Evolutionary conservation across 2,888 invertebrate species (phyloP), one percentile per base, ranked within the genome.

Genomic region (Papilio demoleus): DNA sequence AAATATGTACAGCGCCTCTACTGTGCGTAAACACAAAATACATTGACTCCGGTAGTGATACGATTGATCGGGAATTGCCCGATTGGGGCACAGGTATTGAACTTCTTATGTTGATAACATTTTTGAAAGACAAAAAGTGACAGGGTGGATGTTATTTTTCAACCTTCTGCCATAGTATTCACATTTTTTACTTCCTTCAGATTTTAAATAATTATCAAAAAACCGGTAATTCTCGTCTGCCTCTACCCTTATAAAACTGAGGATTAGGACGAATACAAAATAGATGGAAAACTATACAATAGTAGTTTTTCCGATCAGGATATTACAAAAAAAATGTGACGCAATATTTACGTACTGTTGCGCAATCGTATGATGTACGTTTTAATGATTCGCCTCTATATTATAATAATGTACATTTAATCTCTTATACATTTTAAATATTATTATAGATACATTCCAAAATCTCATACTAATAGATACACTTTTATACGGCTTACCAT

Each of bases 91-190:
- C n/a, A 27, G 53, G 27, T 53, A 27, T 27, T 53, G 53, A 53
- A 53, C 53, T 53, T 14, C 53, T 53, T 47, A 22, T 11, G 22
- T 47, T 47, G 53, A 53, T 53, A 27, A 8, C 53, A 53, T 6
- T 2, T 8, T 11, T 27, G 11, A 22, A 12, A 27, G 6, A 27
- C 22, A 27, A 6, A 22, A 4, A 42, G 42, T 17, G 6, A 2
- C 9, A 45, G 19, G 42, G 11, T 36, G n/a, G 17, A 42, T 17
- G 11, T 19, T 1, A 22, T 22, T 6, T 47, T 4, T 19, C 19
- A 1, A 47, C 47, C 47, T 47, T 22, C 11, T 22, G 4, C 47
- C 4, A 22, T 12, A 12, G 3, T 12, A 3, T 19, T 45, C 19
- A 19, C 5, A 3, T 9, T n/a, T 45, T 31, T 31, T 31, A 31